These are phyloP conservation scores for Piprites chloris DNA, from an alignment of 2,113 vertebrate species.

Conservation along the genomic window DNA sequence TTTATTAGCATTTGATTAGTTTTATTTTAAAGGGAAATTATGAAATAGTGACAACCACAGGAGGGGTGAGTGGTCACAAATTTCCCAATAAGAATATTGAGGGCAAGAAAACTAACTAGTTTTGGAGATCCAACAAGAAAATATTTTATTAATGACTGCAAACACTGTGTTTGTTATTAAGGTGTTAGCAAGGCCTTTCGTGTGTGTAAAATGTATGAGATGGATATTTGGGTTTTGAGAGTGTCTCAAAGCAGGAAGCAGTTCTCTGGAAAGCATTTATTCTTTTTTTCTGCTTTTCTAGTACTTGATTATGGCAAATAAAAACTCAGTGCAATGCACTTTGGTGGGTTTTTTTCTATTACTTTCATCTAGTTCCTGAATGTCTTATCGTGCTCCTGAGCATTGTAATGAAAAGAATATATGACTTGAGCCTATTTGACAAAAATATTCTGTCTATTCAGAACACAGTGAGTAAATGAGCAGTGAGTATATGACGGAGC, in stretches of 20 bases:
- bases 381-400: not conserved
- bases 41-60: not conserved
- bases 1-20: not conserved
- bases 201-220: not conserved
- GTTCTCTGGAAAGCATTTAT: not conserved
- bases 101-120: not conserved
- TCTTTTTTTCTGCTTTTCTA: not conserved
- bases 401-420: constrained; percentile 11
- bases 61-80: not conserved
- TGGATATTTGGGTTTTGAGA: not conserved
- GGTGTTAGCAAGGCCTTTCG: not conserved
- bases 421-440: not conserved
- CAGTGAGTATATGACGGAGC: not conserved
- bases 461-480: constrained; percentile 21
- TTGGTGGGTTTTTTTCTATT: not conserved
- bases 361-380: not conserved
- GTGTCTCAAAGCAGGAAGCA: not conserved
- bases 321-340: not conserved
- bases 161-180: not conserved
- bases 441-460: constrained; percentile 24
- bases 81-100: not conserved
- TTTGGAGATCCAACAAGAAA: not conserved
- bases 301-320: not conserved
- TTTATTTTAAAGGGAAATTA: not conserved
- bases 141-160: not conserved